These are phyloP conservation scores for Ifrita kowaldi DNA, from an alignment of 2,113 vertebrate genomes.

Conservation along the genomic window DNA sequence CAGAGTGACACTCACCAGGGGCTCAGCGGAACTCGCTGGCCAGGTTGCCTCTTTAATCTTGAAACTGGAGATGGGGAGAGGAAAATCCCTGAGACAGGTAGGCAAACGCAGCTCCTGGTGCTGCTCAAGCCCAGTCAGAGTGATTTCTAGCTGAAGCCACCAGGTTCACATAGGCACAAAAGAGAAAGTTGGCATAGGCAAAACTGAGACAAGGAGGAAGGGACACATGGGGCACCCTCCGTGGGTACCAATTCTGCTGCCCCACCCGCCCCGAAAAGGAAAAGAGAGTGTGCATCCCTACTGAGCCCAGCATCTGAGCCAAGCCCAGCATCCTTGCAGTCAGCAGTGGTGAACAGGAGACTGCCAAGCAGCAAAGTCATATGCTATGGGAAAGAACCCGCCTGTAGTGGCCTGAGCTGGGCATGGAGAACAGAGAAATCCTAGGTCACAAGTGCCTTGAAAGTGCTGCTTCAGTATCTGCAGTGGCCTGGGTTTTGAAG, in stretches of 20 bases:
- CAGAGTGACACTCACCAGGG: background rate
- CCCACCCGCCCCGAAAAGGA: background rate
- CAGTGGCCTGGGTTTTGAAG: background rate
- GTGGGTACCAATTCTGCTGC: background rate
- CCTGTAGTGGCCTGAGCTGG: background rate
- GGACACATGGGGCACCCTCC: background rate
- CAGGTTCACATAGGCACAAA: background rate
- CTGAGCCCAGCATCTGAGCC: background rate
- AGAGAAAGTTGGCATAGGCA: background rate
- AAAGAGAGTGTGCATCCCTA: background rate
- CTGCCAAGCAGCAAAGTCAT: background rate
- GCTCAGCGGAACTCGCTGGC: accelerated
- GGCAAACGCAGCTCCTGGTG: background rate
- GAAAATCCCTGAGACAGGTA: background rate
- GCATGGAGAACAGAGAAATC: background rate
- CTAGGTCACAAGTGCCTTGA: background rate
- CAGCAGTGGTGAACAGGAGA: background rate
- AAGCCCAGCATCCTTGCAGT: background rate
- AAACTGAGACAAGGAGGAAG: background rate
- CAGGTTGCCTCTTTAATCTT: background rate
- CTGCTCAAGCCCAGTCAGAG: background rate
- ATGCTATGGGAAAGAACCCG: background rate
- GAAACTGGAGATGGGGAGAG: background rate
- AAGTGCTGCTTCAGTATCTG: background rate
- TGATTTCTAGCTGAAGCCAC: background rate